Evolutionary conservation across 92 coral and sea anemone genomes (phyloP), one percentile per base, ranked within the genome.

Genomic region (Metridium senile): DNA sequence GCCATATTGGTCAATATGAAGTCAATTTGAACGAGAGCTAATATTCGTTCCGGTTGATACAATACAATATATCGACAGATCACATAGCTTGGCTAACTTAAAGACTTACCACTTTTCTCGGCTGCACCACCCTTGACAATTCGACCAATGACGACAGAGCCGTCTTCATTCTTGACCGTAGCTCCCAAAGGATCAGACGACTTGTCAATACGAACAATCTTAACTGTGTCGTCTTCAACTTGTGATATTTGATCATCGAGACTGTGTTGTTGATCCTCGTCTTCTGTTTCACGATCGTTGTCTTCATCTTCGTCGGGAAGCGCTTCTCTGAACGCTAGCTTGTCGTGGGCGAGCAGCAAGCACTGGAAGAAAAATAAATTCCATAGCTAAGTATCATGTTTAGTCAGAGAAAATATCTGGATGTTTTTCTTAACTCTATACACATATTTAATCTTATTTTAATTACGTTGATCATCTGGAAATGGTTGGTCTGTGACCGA

Each of bases 61-160:
- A n/a, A n/a, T n/a, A n/a, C n/a, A n/a, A n/a, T n/a, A n/a, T n/a
- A n/a, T n/a, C n/a, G n/a, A n/a, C n/a, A n/a, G n/a, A n/a, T n/a
- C n/a, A n/a, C n/a, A n/a, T n/a, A n/a, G n/a, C n/a, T n/a, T n/a
- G n/a, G n/a, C n/a, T n/a, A n/a, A n/a, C n/a, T n/a, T n/a, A 13
- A 6, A 39, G 49, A 1, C 99, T 78, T 77, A 96, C 99, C 99
- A 65, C 99, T 92, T 79, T 96, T 96, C 26, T 96, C 97, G 22
- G 99, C 99, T 0, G 93, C 99, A 0, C 99, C 99, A 47, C 99
- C 99, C 68, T 85, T 96, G 4, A 96, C 97, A 23, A 96, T 89
- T 65, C 99, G 79, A 35, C 99, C 99, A 31, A 96, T 96, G 68
- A 92, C 79, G n/a, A 96, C 99, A 28, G 93, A 84, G n/a, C 96